Percentiles rank a stretch among this genome's conserved stretches.
Conservation (phyloP, 2,797 vertebrate species). For the Aplochiton taeniatus region DNA sequence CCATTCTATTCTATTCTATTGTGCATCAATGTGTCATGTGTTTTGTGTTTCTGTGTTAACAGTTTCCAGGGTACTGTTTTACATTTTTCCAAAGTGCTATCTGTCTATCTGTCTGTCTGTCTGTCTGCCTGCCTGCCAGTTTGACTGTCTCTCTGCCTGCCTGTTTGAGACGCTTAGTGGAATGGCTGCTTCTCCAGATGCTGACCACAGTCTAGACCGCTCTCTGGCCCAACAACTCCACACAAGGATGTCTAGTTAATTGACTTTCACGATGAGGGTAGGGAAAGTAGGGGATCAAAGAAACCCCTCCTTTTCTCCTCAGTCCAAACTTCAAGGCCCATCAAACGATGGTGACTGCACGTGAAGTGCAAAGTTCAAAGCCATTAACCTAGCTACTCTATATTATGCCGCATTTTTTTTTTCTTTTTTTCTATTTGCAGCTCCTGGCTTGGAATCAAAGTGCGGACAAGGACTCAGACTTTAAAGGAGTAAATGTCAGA, state of each 20-base stretch:
- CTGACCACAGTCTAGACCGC: constrained; percentile 44
- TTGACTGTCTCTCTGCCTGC: too few species aligned
- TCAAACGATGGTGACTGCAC: constrained; percentile 1
- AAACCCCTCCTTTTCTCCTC: constrained; percentile 33
- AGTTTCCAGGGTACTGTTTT: not conserved
- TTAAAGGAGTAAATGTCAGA: constrained; percentile 20
- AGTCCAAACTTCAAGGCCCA: constrained; percentile 29
- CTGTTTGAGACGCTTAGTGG: not conserved
- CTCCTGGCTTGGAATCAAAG: constrained; percentile 45
- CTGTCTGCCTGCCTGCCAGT: too few species aligned
- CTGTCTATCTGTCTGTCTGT: not conserved
- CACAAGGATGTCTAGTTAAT: constrained; percentile 52
- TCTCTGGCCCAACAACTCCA: constrained; percentile 42
- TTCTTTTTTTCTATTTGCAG: constrained; percentile 39
- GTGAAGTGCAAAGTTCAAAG: not conserved
- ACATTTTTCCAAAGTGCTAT: too few species aligned
- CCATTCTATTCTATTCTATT: not conserved
- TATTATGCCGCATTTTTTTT: not conserved
- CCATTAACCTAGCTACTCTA: not conserved
- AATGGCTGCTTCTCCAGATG: constrained; percentile 69
- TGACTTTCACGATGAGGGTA: constrained; percentile 56
- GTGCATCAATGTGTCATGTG: too few species aligned
- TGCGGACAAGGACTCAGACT: constrained; percentile 32
- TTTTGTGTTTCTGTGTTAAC: not conserved
- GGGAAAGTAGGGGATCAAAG: constrained; percentile 52